phyloP scores from a whole-genome alignment of 1,140 invertebrate species.

The Sinella curviseta region DNA sequence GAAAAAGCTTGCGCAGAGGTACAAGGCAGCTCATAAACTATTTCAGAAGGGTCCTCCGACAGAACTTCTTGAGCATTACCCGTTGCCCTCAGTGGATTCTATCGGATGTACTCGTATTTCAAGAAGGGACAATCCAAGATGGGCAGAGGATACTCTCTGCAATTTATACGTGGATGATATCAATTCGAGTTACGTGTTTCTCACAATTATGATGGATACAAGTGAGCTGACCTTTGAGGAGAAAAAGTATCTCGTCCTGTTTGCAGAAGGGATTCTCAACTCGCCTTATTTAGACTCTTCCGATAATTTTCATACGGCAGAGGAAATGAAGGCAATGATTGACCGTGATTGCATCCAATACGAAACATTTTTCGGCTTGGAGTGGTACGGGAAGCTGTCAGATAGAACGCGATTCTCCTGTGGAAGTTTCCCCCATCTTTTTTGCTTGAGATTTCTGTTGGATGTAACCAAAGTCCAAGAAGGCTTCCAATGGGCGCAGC shows the following conservation, averaged over 20 bases:
- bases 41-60: not conserved
- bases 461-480: conserved; percentile 6
- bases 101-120: not conserved
- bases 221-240: conserved; percentile 1
- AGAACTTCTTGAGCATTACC: not conserved
- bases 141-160: conserved; percentile 21
- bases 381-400: not conserved
- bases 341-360: not conserved
- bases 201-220: conserved; percentile 34
- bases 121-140: conserved; percentile 6
- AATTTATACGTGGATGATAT: conserved; percentile 37
- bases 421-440: not conserved
- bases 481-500: conserved; percentile 26
- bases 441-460: conserved; percentile 1
- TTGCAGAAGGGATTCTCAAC: conserved; percentile 16
- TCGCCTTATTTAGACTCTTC: not conserved
- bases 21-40: not conserved
- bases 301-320: not conserved
- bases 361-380: conserved; percentile 25
- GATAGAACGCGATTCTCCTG: not conserved
- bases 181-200: conserved; percentile 4
- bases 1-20: not conserved
- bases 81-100: not conserved
- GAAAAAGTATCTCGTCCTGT: conserved; percentile 32
- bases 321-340: not conserved